These are phyloP conservation scores for Liolophura sinensis DNA, from an alignment of 1,140 invertebrate species.

Conservation along the genomic window DNA sequence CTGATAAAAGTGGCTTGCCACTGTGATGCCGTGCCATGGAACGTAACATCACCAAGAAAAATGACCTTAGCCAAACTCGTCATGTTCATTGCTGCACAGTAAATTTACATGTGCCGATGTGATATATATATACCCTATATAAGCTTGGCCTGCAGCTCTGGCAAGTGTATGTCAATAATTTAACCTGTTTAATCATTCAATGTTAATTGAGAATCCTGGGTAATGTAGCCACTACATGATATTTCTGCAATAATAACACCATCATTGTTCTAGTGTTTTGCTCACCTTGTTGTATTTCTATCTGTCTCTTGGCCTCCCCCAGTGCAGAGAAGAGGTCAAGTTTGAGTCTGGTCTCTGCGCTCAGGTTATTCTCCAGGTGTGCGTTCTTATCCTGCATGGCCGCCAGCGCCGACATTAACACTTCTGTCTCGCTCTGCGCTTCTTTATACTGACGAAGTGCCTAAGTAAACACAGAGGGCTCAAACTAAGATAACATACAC, in stretches of 20 bases:
- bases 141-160: too few relatives aligned
- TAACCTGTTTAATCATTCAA: not conserved
- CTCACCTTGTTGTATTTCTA: conserved; percentile 90
- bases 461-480: conserved; percentile 41
- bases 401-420: conserved; percentile 77
- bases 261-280: conserved; percentile 30
- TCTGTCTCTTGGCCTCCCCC: conserved; percentile 89
- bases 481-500: too few relatives aligned
- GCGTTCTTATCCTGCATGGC: conserved; percentile 85
- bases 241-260: not conserved
- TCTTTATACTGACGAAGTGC: conserved; percentile 69
- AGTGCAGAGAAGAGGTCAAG: conserved; percentile 94
- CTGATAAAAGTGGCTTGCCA: too few relatives aligned
- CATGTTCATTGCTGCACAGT: too few relatives aligned
- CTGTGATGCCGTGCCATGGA: too few relatives aligned
- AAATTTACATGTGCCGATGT: too few relatives aligned
- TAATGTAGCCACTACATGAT: too few relatives aligned
- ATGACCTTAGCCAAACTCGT: too few relatives aligned
- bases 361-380: conserved; percentile 89
- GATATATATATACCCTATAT: too few relatives aligned
- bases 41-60: too few relatives aligned
- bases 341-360: conserved; percentile 93
- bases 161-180: too few relatives aligned
- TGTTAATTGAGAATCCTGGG: too few relatives aligned
- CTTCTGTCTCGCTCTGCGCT: conserved; percentile 76